Conservation (phyloP, 2,797 vertebrate genomes). For the Petrocephalus sullivani region DNA sequence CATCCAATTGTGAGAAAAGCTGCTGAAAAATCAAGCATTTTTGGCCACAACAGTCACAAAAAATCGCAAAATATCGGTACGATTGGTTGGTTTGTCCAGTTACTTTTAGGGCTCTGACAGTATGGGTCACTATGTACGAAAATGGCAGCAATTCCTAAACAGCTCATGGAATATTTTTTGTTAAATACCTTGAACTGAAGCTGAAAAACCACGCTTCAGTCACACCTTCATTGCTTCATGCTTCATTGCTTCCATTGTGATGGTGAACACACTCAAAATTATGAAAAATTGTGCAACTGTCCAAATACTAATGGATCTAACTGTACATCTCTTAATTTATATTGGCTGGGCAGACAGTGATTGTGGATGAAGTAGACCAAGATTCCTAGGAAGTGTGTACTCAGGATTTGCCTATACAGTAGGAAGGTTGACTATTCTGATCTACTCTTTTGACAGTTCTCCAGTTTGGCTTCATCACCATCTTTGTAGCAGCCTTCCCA, state of each 20-base stretch:
- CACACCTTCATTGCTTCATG: background rate
- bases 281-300: background rate
- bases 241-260: background rate
- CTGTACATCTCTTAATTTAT: background rate
- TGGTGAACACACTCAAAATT: background rate
- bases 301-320: background rate
- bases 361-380: background rate
- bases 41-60: background rate
- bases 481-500: constrained; percentile 71
- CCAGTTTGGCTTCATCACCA: constrained; percentile 74
- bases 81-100: background rate
- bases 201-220: background rate
- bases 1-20: background rate
- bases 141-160: background rate
- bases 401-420: background rate
- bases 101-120: background rate
- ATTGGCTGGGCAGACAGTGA: background rate
- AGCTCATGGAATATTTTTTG: background rate
- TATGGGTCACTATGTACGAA: background rate
- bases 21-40: background rate
- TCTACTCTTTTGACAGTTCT: constrained; percentile 49
- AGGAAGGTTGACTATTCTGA: background rate
- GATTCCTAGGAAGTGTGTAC: background rate
- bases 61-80: background rate
- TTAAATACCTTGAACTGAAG: background rate